Evolutionary conservation across 2,797 vertebrate genomes (phyloP), one percentile per base, ranked within the genome.

Genomic region (Protonibea diacanthus): DNA sequence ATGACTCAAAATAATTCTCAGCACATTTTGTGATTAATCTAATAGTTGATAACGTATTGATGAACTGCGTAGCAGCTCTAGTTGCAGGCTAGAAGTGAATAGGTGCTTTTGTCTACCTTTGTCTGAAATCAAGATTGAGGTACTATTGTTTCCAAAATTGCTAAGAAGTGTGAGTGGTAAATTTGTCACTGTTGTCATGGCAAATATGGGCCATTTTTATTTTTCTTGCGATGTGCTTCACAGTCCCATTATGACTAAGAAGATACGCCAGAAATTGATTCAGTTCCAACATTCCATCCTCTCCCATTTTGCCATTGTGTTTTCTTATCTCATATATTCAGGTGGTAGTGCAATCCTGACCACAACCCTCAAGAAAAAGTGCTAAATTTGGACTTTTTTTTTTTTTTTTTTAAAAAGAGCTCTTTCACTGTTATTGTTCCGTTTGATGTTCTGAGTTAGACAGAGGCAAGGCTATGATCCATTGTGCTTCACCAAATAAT

Each of bases 401-500:
- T n/a, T n/a, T n/a, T n/a, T n/a, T n/a, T 71, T 27, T 71, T 29
- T 38, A 42, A 1, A 44, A 7, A 58, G 2, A 14, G 21, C 42
- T 48, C 44, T 63, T 62, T 77, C 9, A 1, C 23, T 45, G 52
- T 80, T 72, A 57, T 72, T 78, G 51, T 72, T 67, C 52, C 57
- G 73, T 38, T 78, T 78, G 25, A 75, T 80, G 76, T 55, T 72
- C 18, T 0, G 1, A 68, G 27, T 80, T 68, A 56, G 69, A 76
- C 20, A 11, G 52, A 81, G 53, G 42, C 69, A 42, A 74, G 74
- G 73, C 76, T 73, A 72, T 66, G 51, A 81, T 60, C 60, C 56
- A 77, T 82, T 86, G 84, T 88, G 69, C 55, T 62, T 67, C 63
- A 18, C 55, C 62, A 77, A 87, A 87, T 84, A 80, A 70, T 89